Evolutionary conservation across 2,113 vertebrate species (phyloP), one percentile per base, ranked within the genome.

Genomic region (Epinephelus moara): DNA sequence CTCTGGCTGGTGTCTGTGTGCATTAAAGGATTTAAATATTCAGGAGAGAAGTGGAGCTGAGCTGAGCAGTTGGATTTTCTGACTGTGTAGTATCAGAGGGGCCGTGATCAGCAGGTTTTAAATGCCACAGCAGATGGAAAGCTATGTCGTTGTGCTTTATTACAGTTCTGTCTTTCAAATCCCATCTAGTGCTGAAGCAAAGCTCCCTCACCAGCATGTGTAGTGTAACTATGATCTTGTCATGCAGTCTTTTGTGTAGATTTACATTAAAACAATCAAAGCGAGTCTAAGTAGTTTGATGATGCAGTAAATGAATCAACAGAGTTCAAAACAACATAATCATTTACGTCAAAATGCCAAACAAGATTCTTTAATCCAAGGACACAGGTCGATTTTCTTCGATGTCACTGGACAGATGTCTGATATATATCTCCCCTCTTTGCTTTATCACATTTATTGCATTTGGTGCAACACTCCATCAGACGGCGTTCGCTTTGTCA

Each of bases 111-210:
- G 90, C 86, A 90, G 80, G 56, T 89, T 92, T 90, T 87, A 91
- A 91, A 92, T 91, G 89, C 88, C 88, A 82, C 81, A 72, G 85
- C 90, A 91, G 90, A 91, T 86, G 84, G 86, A 86, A 82, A 81
- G 72, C 83, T 19, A 37, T 55, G 76, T 64, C 52, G 62, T 56
- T 47, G 63, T 37, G 78, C 74, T 88, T 90, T 88, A 88, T 87
- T 81, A 70, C 70, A 13, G 19, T 80, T 71, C 67, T 70, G 68
- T 53, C 85, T 85, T 66, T 78, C 56, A 86, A 83, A 78, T 55
- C 84, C 70, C 70, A 55, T 69, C 59, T 12, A 64, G 63, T 0
- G 17, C 53, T 37, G 18, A 27, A 14, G 69, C 63, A 49, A 30
- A 27, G 40, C 68, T 70, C 40, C 70, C 49, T 67, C 57, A 10